Percentiles rank a stretch among this genome's conserved stretches.
These are phyloP conservation scores for Magallana angulata DNA, from an alignment of 1,140 invertebrate species.

Conservation along the genomic window DNA sequence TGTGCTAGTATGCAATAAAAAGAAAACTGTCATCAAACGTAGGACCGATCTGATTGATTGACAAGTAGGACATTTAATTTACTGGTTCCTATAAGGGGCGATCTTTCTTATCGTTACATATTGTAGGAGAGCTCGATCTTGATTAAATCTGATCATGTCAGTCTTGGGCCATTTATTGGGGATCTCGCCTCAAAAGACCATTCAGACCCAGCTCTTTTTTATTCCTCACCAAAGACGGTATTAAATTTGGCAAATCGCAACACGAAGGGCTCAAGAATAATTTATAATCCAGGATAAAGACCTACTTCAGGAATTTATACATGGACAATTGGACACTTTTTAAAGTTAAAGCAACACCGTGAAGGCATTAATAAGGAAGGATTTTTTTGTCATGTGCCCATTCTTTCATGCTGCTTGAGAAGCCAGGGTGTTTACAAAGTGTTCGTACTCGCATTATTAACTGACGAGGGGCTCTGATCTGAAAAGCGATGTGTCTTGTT, in stretches of 20 bases:
- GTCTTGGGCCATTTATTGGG: background rate
- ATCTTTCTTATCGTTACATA: background rate
- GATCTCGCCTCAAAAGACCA: background rate
- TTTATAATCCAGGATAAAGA: slow-evolving; percentile 20
- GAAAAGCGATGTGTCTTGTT: background rate
- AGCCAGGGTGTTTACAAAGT: slow-evolving; percentile 7
- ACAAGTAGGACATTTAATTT: slow-evolving; percentile 20
- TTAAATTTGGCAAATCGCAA: slow-evolving; percentile 7
- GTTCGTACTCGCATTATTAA: background rate
- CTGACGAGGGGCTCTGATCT: slow-evolving; percentile 7
- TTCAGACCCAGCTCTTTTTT: slow-evolving; percentile 20
- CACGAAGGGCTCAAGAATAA: slow-evolving; percentile 8
- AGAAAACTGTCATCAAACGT: background rate
- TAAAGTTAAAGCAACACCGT: background rate
- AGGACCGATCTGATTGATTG: background rate
- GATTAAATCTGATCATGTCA: slow-evolving; percentile 16
- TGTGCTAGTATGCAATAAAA: background rate
- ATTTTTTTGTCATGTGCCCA: background rate
- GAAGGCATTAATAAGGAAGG: slow-evolving; percentile 1
- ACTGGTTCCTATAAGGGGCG: background rate
- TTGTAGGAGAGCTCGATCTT: background rate
- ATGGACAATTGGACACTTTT: slow-evolving; percentile 11
- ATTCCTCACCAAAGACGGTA: background rate
- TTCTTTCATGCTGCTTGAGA: background rate
- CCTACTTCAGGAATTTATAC: slow-evolving; percentile 1